A percentile compares a stretch with the other conserved stretches of the same genome.
These are phyloP conservation scores for Astropecten irregularis DNA, from an alignment of 53 echinoderm and acorn worm species.

Conservation along the genomic window DNA sequence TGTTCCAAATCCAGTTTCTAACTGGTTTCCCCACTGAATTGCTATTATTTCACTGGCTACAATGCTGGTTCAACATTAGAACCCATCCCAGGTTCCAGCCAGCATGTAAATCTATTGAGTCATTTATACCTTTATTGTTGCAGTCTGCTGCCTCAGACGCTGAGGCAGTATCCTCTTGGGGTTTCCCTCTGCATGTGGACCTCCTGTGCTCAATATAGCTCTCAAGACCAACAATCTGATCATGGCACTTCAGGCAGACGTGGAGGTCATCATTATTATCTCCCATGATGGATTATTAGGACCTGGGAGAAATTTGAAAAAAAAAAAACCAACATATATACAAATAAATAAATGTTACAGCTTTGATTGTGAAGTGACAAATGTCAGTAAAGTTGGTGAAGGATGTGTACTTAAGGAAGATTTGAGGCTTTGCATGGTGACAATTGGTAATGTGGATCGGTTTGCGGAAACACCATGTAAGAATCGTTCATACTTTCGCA, in stretches of 20 bases:
- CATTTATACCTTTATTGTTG: background rate
- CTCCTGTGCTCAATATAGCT: constrained; percentile 83
- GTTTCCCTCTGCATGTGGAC: constrained; percentile 5
- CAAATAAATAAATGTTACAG: background rate
- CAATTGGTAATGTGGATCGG: too few species aligned
- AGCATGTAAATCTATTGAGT: too few species aligned
- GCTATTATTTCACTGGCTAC: too few species aligned
- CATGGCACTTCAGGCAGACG: constrained; percentile 80
- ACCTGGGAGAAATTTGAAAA: background rate
- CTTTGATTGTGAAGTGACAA: background rate
- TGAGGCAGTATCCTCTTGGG: background rate
- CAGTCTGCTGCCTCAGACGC: background rate
- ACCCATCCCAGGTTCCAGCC: too few species aligned
- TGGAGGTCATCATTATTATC: constrained; percentile 84
- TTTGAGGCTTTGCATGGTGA: too few species aligned
- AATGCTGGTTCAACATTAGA: too few species aligned
- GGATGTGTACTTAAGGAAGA: too few species aligned
- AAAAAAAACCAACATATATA: background rate
- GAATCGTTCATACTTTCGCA: too few species aligned
- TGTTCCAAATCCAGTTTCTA: too few species aligned
- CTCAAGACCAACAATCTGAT: constrained; percentile 70
- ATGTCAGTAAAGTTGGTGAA: too few species aligned
- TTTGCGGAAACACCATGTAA: too few species aligned
- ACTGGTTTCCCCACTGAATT: too few species aligned
- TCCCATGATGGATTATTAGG: constrained; percentile 33